Evolutionary conservation across 1,140 invertebrate species (phyloP).

Genomic region (Chironomus striatipennis): DNA sequence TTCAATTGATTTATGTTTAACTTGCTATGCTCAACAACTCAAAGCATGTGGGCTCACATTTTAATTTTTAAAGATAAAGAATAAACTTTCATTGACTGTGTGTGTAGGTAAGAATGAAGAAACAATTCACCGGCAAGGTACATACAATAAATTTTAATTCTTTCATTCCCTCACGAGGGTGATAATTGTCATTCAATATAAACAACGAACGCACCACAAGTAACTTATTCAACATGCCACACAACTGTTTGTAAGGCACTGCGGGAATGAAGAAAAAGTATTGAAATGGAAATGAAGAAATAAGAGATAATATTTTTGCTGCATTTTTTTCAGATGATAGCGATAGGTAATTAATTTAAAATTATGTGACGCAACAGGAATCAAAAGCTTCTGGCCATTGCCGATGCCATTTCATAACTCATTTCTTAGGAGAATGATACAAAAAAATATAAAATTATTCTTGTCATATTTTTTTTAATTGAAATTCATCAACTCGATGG

Average conservation of each 20-base stretch:
- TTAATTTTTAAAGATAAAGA: background rate
- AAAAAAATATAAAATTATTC: background rate
- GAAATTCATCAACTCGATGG: background rate
- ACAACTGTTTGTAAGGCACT: background rate
- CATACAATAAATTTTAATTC: background rate
- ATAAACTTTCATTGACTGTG: background rate
- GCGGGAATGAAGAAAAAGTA: background rate
- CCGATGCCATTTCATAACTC: background rate
- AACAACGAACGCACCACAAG: background rate
- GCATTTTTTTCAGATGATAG: background rate
- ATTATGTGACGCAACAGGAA: background rate
- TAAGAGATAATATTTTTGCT: background rate
- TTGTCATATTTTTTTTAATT: slow-evolving; percentile 2
- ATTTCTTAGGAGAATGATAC: background rate
- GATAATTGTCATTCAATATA: slow-evolving; percentile 7
- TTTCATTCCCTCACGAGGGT: background rate
- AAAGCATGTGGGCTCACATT: too few relatives aligned
- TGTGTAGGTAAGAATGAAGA: background rate
- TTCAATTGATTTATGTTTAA: too few relatives aligned
- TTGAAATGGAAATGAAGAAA: background rate
- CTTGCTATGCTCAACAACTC: too few relatives aligned
- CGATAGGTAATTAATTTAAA: background rate
- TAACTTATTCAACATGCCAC: background rate
- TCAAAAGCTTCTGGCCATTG: background rate
- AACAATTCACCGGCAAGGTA: background rate